These are phyloP conservation scores for Laterallus jamaicensis DNA, from an alignment of 2,113 vertebrate species.

Conservation along the genomic window DNA sequence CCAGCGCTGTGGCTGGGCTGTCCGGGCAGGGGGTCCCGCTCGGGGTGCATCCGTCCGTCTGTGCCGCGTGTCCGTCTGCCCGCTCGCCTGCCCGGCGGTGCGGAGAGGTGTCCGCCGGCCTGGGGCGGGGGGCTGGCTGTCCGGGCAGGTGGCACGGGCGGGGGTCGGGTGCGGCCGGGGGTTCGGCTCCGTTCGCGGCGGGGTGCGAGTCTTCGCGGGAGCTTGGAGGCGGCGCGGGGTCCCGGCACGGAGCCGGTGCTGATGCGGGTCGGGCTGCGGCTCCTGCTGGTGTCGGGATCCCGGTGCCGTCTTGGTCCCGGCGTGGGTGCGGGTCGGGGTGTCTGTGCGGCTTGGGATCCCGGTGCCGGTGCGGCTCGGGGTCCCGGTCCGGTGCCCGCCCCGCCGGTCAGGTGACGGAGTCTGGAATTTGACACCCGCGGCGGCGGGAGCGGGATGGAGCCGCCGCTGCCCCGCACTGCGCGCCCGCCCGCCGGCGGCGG, in stretches of 20 bases:
- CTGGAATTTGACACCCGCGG: slow-evolving; percentile 63
- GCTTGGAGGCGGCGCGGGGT: background rate
- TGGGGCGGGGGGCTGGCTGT: too few species aligned
- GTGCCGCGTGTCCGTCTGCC: background rate
- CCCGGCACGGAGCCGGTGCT: background rate
- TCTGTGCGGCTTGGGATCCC: background rate
- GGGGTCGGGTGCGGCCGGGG: background rate
- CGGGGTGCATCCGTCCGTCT: background rate
- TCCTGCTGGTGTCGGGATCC: background rate
- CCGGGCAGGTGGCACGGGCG: background rate
- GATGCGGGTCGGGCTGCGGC: background rate
- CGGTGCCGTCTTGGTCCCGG: background rate
- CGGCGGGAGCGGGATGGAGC: slow-evolving; percentile 74
- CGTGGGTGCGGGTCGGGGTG: background rate
- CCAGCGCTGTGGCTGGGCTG: background rate
- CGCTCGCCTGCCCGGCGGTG: background rate
- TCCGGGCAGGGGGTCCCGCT: background rate
- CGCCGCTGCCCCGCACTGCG: slow-evolving; percentile 61
- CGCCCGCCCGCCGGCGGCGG: background rate
- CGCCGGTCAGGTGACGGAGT: slow-evolving; percentile 67
- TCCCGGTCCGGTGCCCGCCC: background rate
- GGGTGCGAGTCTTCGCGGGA: background rate
- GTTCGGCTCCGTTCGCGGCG: background rate
- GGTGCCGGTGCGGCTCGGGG: background rate
- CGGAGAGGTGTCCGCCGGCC: background rate